A percentile compares a stretch with the other conserved stretches of the same genome.
These are phyloP conservation scores for Pachycephala philippinensis DNA, from an alignment of 2,113 vertebrate species.

Conservation along the genomic window DNA sequence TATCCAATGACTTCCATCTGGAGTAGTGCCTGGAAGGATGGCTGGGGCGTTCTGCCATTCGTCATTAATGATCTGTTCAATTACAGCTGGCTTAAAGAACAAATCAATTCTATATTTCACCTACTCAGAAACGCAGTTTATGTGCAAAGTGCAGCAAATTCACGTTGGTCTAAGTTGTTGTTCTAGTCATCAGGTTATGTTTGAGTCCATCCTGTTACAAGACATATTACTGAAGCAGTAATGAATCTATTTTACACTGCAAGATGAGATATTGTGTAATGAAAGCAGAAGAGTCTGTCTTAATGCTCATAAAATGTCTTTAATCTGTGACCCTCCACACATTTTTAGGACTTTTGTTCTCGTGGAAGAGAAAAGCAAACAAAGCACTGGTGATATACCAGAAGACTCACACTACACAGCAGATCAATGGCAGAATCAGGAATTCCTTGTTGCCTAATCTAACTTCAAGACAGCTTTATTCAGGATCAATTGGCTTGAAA, in stretches of 20 bases:
- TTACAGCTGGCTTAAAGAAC: background rate
- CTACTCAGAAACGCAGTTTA: background rate
- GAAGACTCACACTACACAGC: background rate
- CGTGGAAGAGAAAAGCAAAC: background rate
- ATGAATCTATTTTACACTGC: background rate
- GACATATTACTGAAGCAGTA: background rate
- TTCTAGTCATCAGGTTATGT: background rate
- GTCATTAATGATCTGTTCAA: constrained; percentile 37
- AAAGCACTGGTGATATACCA: background rate
- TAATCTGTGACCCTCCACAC: background rate
- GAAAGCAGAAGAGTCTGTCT: background rate
- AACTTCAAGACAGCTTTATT: background rate
- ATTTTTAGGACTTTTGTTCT: background rate
- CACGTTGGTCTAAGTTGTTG: background rate
- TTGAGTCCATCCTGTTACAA: background rate
- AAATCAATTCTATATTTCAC: background rate
- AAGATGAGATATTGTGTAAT: background rate
- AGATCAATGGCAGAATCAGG: background rate
- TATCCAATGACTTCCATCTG: constrained; percentile 47
- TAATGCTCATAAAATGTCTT: background rate
- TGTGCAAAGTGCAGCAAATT: background rate
- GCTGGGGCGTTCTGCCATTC: constrained; percentile 12
- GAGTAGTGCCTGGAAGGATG: constrained; percentile 35
- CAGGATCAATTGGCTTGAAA: background rate
- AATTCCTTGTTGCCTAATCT: background rate